Percentiles rank a stretch among this genome's conserved stretches.
These are phyloP conservation scores for Gobionotothen gibberifrons DNA, from an alignment of 2,797 vertebrate species.

Conservation along the genomic window DNA sequence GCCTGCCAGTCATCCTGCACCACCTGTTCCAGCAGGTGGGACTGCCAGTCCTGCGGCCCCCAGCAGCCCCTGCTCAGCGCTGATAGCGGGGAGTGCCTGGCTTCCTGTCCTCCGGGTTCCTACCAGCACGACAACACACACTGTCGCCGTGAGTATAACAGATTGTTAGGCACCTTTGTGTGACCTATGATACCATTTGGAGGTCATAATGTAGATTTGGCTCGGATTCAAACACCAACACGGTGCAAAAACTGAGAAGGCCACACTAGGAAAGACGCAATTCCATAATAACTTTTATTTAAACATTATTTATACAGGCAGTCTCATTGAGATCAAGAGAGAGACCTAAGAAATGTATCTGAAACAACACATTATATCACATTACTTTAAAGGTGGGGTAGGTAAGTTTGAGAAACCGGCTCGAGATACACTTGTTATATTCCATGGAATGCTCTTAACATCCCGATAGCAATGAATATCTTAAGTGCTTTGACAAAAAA, in stretches of 20 bases:
- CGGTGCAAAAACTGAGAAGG: too few relatives aligned
- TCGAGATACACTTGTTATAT: too few relatives aligned
- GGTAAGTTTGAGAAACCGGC: too few relatives aligned
- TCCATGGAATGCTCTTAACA: too few relatives aligned
- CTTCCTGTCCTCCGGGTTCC: slow-evolving; percentile 84
- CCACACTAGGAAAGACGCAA: neutral
- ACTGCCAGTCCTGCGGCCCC: slow-evolving; percentile 86
- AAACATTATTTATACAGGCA: neutral
- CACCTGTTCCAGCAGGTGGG: slow-evolving; percentile 84
- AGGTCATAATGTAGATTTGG: neutral
- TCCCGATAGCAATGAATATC: too few relatives aligned
- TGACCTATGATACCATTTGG: neutral
- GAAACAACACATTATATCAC: too few relatives aligned
- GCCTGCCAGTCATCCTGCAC: slow-evolving; percentile 89
- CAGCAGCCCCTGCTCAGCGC: slow-evolving; percentile 80
- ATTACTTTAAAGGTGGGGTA: too few relatives aligned
- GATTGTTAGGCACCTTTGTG: neutral
- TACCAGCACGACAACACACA: slow-evolving; percentile 80
- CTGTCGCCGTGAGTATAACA: slow-evolving; percentile 86
- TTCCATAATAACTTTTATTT: neutral
- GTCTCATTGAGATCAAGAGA: too few relatives aligned
- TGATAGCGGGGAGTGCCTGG: slow-evolving; percentile 82
- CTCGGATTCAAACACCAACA: neutral
- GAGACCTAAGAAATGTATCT: too few relatives aligned
- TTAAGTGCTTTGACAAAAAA: too few relatives aligned